Conservation (phyloP, 2,888 invertebrate genomes). For the Apodemia hepburni region DNA sequence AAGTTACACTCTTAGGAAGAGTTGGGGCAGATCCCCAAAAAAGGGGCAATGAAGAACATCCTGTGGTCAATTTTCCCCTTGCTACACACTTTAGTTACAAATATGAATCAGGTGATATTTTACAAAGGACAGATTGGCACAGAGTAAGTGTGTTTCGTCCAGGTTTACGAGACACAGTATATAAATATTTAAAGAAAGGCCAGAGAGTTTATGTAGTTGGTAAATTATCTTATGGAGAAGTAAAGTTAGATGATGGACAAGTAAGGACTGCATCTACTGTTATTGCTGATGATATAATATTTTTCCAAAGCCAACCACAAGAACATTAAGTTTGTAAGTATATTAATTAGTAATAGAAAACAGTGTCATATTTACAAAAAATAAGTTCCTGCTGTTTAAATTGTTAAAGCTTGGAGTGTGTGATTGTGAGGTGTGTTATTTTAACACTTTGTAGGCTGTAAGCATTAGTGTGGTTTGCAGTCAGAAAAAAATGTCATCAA, state of each 20-base stretch:
- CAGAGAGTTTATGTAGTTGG: conserved; percentile 91
- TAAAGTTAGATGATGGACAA: conserved; percentile 88
- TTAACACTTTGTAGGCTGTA: no score
- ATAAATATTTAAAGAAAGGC: conserved; percentile 91
- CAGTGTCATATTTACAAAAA: conserved; percentile 18
- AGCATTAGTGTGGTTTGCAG: no score
- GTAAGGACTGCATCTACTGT: conserved; percentile 87
- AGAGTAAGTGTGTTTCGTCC: conserved; percentile 93
- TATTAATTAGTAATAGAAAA: conserved; percentile 33
- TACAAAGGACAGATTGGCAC: conserved; percentile 96
- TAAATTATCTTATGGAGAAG: conserved; percentile 91
- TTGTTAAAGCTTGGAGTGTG: neutral
- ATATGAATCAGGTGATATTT: conserved; percentile 87
- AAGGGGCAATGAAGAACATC: conserved; percentile 89
- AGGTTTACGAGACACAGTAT: conserved; percentile 87
- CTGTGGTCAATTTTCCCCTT: conserved; percentile 92
- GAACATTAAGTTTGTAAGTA: conserved; percentile 30
- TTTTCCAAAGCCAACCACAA: conserved; percentile 79
- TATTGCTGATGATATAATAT: conserved; percentile 93
- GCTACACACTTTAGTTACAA: conserved; percentile 94
- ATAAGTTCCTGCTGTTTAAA: neutral
- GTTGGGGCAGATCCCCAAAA: conserved; percentile 94
- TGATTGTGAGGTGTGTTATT: no score
- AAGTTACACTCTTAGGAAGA: conserved; percentile 91
- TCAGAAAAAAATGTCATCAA: no score